Conservation (phyloP, 2,113 vertebrate species). For the Limanda limanda region DNA sequence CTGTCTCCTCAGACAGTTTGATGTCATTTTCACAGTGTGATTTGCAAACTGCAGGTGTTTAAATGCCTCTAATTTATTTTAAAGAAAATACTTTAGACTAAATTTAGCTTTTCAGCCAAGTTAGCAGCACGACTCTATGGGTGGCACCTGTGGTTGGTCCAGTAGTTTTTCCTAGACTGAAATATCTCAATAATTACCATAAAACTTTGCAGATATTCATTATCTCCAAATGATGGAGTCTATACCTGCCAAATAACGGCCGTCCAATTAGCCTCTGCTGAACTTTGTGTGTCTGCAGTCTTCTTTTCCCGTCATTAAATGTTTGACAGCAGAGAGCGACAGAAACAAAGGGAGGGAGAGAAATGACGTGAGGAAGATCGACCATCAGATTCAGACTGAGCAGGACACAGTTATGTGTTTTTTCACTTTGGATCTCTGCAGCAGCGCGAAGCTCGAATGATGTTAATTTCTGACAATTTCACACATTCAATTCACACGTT, state of each 20-base stretch:
- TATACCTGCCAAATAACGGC: neutral
- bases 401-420: neutral
- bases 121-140: neutral
- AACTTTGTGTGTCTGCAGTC: neutral
- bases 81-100: neutral
- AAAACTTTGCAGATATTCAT: neutral
- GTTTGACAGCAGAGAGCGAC: slow-evolving; percentile 7
- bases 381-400: neutral
- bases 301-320: neutral
- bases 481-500: neutral
- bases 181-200: neutral
- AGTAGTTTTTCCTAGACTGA: neutral
- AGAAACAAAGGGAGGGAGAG: neutral
- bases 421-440: neutral
- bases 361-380: too few relatives aligned
- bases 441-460: too few relatives aligned
- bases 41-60: neutral
- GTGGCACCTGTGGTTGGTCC: neutral
- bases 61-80: slow-evolving; percentile 4
- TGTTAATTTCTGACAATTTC: neutral
- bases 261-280: neutral
- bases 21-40: slow-evolving; percentile 12
- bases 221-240: neutral
- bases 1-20: neutral
- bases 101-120: neutral